Evolutionary conservation across 2,113 vertebrate genomes (phyloP), one percentile per base, ranked within the genome.

Genomic region (Pluvianellus socialis): DNA sequence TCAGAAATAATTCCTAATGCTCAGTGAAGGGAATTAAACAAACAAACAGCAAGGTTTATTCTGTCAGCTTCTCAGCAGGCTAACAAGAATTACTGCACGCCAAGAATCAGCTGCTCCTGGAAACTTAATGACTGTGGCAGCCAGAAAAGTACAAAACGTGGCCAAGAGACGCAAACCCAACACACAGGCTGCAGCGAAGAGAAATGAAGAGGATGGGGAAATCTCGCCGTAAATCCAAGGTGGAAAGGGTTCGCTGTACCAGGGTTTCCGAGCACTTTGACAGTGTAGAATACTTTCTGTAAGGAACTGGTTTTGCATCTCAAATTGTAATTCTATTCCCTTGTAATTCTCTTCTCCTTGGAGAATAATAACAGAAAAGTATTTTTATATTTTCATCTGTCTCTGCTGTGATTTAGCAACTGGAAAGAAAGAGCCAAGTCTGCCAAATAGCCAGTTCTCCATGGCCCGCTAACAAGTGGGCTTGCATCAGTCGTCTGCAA

Each of bases 1-100:
- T 93, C 56, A 75, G 63, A 79, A 89, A 53, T 92, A 88, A 84
- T 92, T 94, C 84, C 63, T 95, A 88, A 94, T 91, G 94, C 92
- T 85, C 71, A 88, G 74, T 91, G 92, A 94, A 97, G 59, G 70
- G 83, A 94, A 96, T 96, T 89, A 96, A 93, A 86, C 87, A 94
- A 93, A 86, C 88, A 95, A 96, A 95, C 72, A 94, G 91, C 66
- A 85, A 90, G 77, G 89, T 95, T 96, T 95, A 86, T 96, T 85
- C 95, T 95, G 84, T 94, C 94, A 83, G 81, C 89, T 94, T 90
- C 91, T 79, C 91, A 95, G 94, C 91, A 80, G 91, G 76, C 92
- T 95, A 76, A 79, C 86, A 79, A 96, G 96, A 97, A 94, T 90
- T 94, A 94, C 82, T 95, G 90, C 59, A 28, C 77, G 71, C 63